These are phyloP conservation scores for Trissolcus brochymenae DNA, from an alignment of 2,888 invertebrate genomes.

Conservation along the genomic window DNA sequence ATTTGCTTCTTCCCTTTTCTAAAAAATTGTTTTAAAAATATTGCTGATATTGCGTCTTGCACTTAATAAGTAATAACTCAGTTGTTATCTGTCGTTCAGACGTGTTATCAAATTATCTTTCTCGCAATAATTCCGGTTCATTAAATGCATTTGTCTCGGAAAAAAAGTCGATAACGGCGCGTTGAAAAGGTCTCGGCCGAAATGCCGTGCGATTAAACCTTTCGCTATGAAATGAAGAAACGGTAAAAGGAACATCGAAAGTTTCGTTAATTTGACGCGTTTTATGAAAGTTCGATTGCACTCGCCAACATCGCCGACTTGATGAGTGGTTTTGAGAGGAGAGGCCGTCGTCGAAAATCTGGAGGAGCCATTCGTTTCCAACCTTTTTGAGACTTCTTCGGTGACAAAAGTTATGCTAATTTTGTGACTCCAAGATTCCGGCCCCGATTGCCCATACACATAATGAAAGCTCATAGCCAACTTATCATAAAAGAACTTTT, in stretches of 20 bases:
- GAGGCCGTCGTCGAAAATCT: slow-evolving; percentile 39
- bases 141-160: slow-evolving; percentile 51
- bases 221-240: slow-evolving; percentile 46
- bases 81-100: slow-evolving; percentile 1
- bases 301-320: slow-evolving; percentile 23
- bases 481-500: slow-evolving; percentile 40
- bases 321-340: slow-evolving; percentile 51
- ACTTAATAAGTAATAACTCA: slow-evolving; percentile 15
- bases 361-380: slow-evolving; percentile 29
- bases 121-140: slow-evolving; percentile 40
- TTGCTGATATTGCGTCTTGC: not conserved
- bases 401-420: slow-evolving; percentile 57
- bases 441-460: slow-evolving; percentile 23
- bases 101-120: slow-evolving; percentile 25
- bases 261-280: slow-evolving; percentile 54
- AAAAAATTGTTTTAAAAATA: no score
- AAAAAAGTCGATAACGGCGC: slow-evolving; percentile 24
- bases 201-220: slow-evolving; percentile 40
- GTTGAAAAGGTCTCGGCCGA: slow-evolving; percentile 20
- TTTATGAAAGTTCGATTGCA: slow-evolving; percentile 54
- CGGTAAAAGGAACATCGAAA: slow-evolving; percentile 46
- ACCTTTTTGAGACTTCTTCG: slow-evolving; percentile 34
- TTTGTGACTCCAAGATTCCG: slow-evolving; percentile 44
- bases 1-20: no score
- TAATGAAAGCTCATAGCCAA: slow-evolving; percentile 49